Percentiles rank a stretch among this genome's conserved stretches.
phyloP scores from a whole-genome alignment of 2,113 vertebrate genomes.

The Crotalus viridis region DNA sequence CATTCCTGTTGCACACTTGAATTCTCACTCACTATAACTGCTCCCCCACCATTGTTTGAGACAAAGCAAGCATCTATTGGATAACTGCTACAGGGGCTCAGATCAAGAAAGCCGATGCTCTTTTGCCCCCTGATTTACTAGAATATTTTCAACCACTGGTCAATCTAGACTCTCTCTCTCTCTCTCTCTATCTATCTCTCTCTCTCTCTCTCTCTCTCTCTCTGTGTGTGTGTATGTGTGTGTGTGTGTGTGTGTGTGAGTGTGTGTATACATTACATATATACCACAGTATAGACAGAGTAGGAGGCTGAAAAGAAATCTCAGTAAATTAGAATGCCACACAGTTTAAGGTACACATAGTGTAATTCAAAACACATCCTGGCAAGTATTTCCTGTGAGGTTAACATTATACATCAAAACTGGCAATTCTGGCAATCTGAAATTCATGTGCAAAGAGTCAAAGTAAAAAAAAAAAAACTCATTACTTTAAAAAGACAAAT shows the following conservation, averaged over 20 bases:
- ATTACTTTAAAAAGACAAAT: neutral
- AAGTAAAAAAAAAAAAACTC: neutral
- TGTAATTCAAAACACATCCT: neutral
- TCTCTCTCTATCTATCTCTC: no score
- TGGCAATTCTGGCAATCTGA: neutral
- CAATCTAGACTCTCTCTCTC: no score
- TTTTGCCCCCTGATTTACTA: neutral
- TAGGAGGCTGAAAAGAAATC: neutral
- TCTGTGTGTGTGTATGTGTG: no score
- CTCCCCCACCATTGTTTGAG: constrained; percentile 13
- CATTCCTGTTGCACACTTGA: constrained; percentile 37
- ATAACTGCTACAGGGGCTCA: neutral
- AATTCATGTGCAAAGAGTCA: neutral
- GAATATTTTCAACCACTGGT: neutral
- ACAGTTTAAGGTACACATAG: neutral
- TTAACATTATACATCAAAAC: neutral
- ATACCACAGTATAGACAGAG: neutral
- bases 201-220: no score
- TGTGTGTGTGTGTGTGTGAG: no score
- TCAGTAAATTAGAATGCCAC: neutral
- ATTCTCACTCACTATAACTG: constrained; percentile 17
- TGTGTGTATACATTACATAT: neutral
- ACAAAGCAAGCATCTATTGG: neutral
- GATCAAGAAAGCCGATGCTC: neutral
- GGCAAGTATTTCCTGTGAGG: neutral